Evolutionary conservation across 2,113 vertebrate species (phyloP).

Genomic region (Sturnus vulgaris): DNA sequence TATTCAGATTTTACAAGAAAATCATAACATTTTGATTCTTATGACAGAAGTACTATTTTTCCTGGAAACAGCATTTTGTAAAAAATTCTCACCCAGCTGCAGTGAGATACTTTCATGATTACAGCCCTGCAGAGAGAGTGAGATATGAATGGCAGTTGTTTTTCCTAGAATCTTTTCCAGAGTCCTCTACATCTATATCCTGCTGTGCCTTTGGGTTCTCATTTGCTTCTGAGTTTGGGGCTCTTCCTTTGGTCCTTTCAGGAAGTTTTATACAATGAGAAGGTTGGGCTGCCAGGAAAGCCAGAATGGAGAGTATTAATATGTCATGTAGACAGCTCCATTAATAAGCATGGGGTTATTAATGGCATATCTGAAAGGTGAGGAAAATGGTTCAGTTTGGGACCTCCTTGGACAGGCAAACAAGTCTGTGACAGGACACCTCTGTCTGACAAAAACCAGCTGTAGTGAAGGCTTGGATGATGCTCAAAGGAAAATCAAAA

Average conservation of each 20-base stretch:
- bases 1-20: not conserved
- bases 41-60: not conserved
- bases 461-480: not conserved
- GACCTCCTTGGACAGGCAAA: not conserved
- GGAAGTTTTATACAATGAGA: not conserved
- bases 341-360: not conserved
- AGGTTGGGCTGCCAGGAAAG: not conserved
- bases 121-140: not conserved
- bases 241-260: not conserved
- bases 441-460: not conserved
- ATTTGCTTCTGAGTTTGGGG: not conserved
- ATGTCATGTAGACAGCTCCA: not conserved
- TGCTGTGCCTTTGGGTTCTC: not conserved
- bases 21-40: not conserved
- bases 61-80: not conserved
- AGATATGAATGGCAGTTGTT: not conserved
- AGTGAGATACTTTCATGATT: not conserved
- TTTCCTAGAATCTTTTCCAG: not conserved
- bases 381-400: not conserved
- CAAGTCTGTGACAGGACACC: not conserved
- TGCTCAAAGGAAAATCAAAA: not conserved
- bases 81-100: not conserved
- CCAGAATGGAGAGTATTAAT: not conserved
- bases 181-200: not conserved
- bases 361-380: not conserved